Evolutionary conservation across 92 coral and sea anemone genomes (phyloP).

Genomic region (Pocillopora meandrina): DNA sequence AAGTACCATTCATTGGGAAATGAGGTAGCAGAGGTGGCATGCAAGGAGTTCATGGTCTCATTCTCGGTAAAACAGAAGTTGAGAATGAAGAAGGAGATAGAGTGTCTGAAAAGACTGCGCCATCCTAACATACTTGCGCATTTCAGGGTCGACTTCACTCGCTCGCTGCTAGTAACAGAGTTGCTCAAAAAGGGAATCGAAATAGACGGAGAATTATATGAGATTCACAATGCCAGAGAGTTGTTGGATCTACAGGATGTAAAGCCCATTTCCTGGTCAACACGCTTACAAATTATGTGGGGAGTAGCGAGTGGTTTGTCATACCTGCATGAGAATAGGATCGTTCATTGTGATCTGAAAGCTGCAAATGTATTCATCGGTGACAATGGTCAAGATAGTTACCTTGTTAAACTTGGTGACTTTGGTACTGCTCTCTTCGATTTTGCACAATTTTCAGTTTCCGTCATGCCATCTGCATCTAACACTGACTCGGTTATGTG

Average conservation of each 20-base stretch:
- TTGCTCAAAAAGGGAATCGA: conserved; percentile 36
- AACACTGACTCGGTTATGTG: conserved; percentile 21
- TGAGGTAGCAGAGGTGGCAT: conserved; percentile 38
- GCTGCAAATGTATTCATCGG: conserved; percentile 48
- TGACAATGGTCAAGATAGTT: conserved; percentile 31
- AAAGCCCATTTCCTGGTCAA: conserved; percentile 12
- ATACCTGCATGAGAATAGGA: conserved; percentile 23
- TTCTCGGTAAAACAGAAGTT: conserved; percentile 43
- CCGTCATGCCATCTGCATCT: conserved; percentile 32
- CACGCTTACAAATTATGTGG: conserved; percentile 21
- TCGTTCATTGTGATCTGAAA: conserved; percentile 42
- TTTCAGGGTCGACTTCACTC: conserved; percentile 41
- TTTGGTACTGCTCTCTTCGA: conserved; percentile 42
- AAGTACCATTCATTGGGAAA: not conserved
- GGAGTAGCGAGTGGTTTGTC: conserved; percentile 32
- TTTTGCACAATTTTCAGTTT: conserved; percentile 42
- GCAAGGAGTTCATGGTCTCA: conserved; percentile 50
- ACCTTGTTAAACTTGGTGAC: conserved; percentile 46
- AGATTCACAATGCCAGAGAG: conserved; percentile 43
- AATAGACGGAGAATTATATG: conserved; percentile 14
- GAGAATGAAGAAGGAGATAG: conserved; percentile 40
- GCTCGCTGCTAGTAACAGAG: conserved; percentile 42
- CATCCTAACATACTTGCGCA: conserved; percentile 44
- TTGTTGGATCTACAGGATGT: conserved; percentile 38
- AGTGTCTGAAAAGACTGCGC: conserved; percentile 19